Evolutionary conservation across 2,797 vertebrate species (phyloP).

Genomic region (Rhinophrynus dorsalis): DNA sequence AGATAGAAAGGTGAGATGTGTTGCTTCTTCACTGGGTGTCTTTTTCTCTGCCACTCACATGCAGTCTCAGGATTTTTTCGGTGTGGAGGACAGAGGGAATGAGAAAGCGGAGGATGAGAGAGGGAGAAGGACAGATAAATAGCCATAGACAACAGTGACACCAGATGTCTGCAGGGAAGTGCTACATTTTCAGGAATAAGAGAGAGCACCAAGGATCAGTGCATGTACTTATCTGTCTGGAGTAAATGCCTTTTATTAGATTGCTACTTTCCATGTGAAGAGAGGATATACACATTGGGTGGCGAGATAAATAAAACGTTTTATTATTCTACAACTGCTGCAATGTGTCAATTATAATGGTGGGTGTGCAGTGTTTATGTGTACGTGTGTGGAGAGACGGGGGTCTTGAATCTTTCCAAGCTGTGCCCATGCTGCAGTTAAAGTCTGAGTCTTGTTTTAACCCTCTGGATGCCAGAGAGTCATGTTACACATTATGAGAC

Average conservation of each 20-base stretch:
- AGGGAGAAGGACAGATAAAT: conserved; percentile 46
- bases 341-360: conserved; percentile 3
- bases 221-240: conserved; percentile 5
- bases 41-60: conserved; percentile 36
- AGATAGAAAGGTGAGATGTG: conserved; percentile 21
- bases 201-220: conserved; percentile 15
- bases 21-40: conserved; percentile 36
- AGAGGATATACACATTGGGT: conserved; percentile 7
- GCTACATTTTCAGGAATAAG: conserved; percentile 40
- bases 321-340: conserved; percentile 2
- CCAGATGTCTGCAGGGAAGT: conserved; percentile 50
- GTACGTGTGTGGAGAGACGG: too few relatives aligned
- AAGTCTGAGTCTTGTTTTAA: not conserved
- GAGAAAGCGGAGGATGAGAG: conserved; percentile 45
- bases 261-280: not conserved
- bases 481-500: too few relatives aligned
- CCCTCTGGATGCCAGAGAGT: too few relatives aligned
- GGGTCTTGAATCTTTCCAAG: not conserved
- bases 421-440: not conserved
- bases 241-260: not conserved
- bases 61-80: conserved; percentile 31
- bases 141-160: conserved; percentile 50
- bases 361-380: not conserved
- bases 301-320: conserved; percentile 25
- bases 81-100: conserved; percentile 45